These are phyloP conservation scores for Limnephilus auricula DNA, from an alignment of 2,888 invertebrate genomes.

Conservation along the genomic window DNA sequence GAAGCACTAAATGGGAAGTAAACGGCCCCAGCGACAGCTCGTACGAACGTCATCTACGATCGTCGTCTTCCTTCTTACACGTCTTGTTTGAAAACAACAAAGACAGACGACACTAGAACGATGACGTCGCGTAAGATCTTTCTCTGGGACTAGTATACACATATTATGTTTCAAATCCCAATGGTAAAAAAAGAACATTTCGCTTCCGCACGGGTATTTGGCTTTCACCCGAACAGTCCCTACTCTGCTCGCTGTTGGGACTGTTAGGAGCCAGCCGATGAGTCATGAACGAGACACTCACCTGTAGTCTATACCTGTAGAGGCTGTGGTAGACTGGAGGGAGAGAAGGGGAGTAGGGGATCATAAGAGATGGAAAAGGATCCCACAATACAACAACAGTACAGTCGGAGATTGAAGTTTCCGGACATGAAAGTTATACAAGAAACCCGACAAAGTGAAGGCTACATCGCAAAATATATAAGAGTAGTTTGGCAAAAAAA, in stretches of 20 bases:
- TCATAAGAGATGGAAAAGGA: not conserved
- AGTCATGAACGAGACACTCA: constrained; percentile 16
- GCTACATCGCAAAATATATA: not conserved
- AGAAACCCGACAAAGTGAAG: not conserved
- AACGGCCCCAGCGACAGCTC: too few relatives aligned
- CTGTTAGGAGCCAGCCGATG: not conserved
- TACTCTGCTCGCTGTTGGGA: not conserved
- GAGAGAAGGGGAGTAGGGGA: not conserved
- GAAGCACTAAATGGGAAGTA: not conserved
- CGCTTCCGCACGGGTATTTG: not conserved
- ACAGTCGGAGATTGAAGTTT: not conserved
- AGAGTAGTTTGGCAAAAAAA: not conserved
- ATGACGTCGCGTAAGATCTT: too few relatives aligned
- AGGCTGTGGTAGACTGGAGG: not conserved
- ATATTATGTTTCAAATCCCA: not conserved
- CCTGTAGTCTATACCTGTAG: not conserved
- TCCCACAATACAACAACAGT: not conserved
- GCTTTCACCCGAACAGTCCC: not conserved
- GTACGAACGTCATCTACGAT: too few relatives aligned
- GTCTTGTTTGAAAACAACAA: too few relatives aligned
- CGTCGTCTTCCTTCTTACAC: too few relatives aligned
- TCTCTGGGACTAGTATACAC: too few relatives aligned
- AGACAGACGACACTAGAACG: too few relatives aligned
- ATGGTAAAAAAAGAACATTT: not conserved
- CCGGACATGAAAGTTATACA: not conserved